Conservation (phyloP, 2,797 vertebrate species). For the Sebastes paucispinis region DNA sequence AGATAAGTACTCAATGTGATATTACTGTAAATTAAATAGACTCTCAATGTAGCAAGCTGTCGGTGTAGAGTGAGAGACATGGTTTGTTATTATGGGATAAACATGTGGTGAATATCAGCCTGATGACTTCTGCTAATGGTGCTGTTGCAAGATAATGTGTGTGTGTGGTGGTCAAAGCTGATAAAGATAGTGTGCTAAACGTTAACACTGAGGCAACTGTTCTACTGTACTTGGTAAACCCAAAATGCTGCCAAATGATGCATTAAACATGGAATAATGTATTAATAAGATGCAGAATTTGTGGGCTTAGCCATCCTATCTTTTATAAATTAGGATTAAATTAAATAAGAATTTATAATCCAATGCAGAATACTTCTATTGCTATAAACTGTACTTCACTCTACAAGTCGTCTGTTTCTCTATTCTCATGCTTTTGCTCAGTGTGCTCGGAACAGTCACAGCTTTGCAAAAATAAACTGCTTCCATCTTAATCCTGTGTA, state of each 20-base stretch:
- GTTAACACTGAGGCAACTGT: background rate
- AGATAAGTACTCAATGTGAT: background rate
- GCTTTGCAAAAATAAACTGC: background rate
- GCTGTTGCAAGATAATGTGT: constrained; percentile 42
- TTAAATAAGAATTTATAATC: background rate
- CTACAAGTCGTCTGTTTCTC: too few relatives aligned
- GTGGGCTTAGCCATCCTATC: background rate
- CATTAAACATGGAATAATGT: background rate
- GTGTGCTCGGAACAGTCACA: background rate
- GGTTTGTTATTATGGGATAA: background rate
- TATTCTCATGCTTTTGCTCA: background rate
- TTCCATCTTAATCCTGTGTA: background rate
- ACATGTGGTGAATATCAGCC: background rate
- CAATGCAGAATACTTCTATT: background rate
- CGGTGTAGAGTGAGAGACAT: background rate
- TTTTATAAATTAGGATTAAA: background rate
- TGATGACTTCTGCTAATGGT: background rate
- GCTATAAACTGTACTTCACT: background rate
- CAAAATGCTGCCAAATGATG: background rate
- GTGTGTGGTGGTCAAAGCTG: constrained; percentile 14
- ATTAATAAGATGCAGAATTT: background rate
- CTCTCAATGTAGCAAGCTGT: background rate
- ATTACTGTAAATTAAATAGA: background rate
- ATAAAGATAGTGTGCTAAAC: constrained; percentile 22
- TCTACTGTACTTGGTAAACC: background rate